phyloP scores from a whole-genome alignment of 2,797 vertebrate genomes.

The Poecile montanus region DNA sequence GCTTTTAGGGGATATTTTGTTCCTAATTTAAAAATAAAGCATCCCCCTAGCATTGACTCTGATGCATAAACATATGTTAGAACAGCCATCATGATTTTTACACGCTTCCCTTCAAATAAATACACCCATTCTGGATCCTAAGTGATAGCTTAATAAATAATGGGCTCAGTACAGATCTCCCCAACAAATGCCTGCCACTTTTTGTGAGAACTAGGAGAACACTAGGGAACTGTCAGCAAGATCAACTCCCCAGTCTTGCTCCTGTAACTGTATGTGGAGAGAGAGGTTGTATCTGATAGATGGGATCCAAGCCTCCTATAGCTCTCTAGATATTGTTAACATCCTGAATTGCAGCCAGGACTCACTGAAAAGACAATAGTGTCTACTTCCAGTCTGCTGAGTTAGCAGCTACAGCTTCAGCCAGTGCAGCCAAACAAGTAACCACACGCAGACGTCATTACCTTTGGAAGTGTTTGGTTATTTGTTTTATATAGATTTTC shows the following conservation, averaged over 20 bases:
- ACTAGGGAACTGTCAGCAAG: background rate
- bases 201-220: too few relatives aligned
- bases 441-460: background rate
- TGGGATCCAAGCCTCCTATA: background rate
- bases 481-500: slow-evolving; percentile 5
- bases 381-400: slow-evolving; percentile 58
- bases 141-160: background rate
- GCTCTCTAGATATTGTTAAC: slow-evolving; percentile 42
- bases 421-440: slow-evolving; percentile 21
- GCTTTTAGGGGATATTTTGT: slow-evolving; percentile 11
- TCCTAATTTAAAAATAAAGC: background rate
- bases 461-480: background rate
- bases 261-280: background rate
- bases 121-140: background rate
- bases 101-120: slow-evolving; percentile 11
- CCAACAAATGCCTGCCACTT: background rate
- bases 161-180: background rate
- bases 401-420: slow-evolving; percentile 44
- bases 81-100: background rate
- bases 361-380: background rate
- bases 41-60: background rate
- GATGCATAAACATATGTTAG: background rate
- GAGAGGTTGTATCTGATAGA: background rate
- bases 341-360: slow-evolving; percentile 50
- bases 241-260: background rate